Percentiles rank a stretch among this genome's conserved stretches.
Evolutionary conservation across 2,888 invertebrate species (phyloP).

Genomic region (Campaea margaritaria): DNA sequence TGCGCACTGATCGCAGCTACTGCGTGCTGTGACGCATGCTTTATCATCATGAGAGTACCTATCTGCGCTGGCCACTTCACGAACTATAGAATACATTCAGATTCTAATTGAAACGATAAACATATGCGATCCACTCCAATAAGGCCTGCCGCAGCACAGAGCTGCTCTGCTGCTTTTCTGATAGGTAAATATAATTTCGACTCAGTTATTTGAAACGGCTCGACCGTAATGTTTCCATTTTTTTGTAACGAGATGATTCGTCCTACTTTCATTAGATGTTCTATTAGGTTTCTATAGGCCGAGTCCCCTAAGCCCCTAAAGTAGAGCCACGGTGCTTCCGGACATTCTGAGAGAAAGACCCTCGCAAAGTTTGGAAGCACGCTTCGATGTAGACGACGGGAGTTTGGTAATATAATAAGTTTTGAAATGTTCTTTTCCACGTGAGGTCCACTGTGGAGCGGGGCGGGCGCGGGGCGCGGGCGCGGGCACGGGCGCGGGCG

Average conservation of each 20-base stretch:
- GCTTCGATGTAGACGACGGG: neutral
- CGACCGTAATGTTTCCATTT: too few relatives aligned
- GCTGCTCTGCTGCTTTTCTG: too few relatives aligned
- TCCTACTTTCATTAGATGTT: neutral
- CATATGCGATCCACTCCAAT: too few relatives aligned
- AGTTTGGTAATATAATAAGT: neutral
- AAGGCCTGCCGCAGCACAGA: too few relatives aligned
- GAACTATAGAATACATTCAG: too few relatives aligned
- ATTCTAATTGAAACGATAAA: too few relatives aligned
- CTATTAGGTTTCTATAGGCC: neutral
- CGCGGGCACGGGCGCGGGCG: neutral
- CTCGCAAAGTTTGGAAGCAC: neutral
- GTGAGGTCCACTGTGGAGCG: neutral
- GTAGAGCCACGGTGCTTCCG: neutral
- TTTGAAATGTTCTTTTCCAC: neutral
- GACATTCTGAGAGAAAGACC: neutral
- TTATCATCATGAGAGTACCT: too few relatives aligned
- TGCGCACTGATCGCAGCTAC: too few relatives aligned
- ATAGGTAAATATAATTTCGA: neutral
- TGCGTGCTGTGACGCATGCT: too few relatives aligned
- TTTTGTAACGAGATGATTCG: too few relatives aligned
- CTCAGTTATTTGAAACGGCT: too few relatives aligned
- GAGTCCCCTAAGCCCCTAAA: neutral
- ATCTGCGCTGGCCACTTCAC: too few relatives aligned
- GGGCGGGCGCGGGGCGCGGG: conserved; percentile 1